Conservation (phyloP, 2,113 vertebrate genomes). For the Sakesphorus luctuosus region DNA sequence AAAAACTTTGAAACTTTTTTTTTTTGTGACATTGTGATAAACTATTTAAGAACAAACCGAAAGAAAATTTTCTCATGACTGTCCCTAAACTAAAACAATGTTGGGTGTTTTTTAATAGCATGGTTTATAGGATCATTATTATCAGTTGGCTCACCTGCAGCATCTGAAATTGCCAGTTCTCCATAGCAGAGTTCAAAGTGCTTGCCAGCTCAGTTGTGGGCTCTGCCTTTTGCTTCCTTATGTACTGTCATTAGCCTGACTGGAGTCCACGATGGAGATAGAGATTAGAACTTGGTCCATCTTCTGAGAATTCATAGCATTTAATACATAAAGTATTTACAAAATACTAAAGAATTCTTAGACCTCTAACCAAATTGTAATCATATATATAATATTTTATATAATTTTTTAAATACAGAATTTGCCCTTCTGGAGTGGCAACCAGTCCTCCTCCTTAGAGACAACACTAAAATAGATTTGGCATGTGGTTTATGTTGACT, state of each 20-base stretch:
- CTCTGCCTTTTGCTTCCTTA: background rate
- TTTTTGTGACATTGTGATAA: background rate
- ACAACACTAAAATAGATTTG: background rate
- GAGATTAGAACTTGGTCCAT: background rate
- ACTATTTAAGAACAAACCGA: background rate
- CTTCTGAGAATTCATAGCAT: background rate
- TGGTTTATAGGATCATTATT: background rate
- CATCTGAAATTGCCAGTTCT: slow-evolving; percentile 2
- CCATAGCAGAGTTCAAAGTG: background rate
- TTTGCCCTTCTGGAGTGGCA: background rate
- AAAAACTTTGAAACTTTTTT: background rate
- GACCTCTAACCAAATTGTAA: background rate
- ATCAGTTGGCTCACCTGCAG: background rate
- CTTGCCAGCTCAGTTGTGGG: background rate
- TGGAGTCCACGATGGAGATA: background rate
- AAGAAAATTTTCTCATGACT: background rate
- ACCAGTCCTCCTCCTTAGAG: background rate
- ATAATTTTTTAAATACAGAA: background rate
- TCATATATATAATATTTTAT: background rate
- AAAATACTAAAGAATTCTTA: background rate
- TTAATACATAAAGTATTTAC: background rate
- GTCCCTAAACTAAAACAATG: background rate
- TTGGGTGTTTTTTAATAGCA: background rate
- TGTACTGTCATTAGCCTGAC: background rate
- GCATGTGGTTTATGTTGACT: background rate